These are phyloP conservation scores for Anguilla megastoma DNA, from an alignment of 2,797 vertebrate genomes.

Conservation along the genomic window DNA sequence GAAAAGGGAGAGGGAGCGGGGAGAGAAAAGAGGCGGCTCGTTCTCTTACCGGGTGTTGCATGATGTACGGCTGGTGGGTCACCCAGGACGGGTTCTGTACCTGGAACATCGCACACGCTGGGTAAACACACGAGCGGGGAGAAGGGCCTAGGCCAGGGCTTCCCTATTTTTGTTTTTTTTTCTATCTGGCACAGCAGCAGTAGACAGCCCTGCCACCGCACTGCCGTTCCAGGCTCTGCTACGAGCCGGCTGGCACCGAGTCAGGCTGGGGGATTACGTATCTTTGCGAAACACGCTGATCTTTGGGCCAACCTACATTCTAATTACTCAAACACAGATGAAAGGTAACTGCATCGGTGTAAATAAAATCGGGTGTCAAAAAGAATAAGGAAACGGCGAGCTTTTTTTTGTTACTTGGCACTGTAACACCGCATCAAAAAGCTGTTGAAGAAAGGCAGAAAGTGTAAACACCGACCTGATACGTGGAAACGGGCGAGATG, in stretches of 20 bases:
- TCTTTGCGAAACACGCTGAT: neutral
- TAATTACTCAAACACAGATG: neutral
- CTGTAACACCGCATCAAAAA: too few species aligned
- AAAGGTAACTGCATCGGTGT: neutral
- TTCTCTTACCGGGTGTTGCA: constrained; percentile 84
- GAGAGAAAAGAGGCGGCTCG: constrained; percentile 8
- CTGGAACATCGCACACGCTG: constrained; percentile 61
- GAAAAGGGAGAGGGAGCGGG: neutral
- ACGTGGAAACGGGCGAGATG: constrained; percentile 94
- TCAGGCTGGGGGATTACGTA: neutral
- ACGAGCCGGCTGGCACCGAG: neutral
- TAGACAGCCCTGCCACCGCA: neutral
- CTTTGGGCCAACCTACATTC: neutral
- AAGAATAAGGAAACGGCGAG: neutral
- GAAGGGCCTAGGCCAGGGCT: neutral
- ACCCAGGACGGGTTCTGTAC: constrained; percentile 99
- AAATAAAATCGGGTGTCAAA: neutral
- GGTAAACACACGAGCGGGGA: neutral
- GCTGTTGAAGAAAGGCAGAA: neutral
- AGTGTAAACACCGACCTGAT: constrained; percentile 81
- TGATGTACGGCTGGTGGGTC: constrained; percentile 96
- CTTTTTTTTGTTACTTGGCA: too few species aligned
- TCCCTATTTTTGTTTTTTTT: neutral
- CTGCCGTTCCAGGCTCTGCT: neutral
- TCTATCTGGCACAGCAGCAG: neutral